These are phyloP conservation scores for Cyprinodon brontotheroides DNA, from an alignment of 2,113 vertebrate genomes.

Conservation along the genomic window DNA sequence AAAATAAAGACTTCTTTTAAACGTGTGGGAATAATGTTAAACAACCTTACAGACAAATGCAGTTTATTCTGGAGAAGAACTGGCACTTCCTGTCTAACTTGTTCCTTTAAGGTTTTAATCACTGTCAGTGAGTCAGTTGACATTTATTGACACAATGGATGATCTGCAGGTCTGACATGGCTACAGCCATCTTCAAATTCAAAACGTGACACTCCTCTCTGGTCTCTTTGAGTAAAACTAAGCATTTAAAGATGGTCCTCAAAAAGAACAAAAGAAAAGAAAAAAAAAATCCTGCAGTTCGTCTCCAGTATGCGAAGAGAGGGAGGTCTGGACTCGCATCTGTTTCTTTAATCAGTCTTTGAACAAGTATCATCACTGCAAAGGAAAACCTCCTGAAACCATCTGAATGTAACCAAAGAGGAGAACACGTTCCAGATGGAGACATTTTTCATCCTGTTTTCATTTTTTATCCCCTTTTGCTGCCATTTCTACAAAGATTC, in stretches of 20 bases:
- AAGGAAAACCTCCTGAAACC: constrained; percentile 29
- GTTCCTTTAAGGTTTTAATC: constrained; percentile 44
- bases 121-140: constrained; percentile 45
- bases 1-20: neutral
- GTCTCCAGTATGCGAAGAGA: constrained; percentile 16
- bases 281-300: neutral
- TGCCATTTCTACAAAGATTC: constrained; percentile 27
- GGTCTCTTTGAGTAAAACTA: constrained; percentile 25
- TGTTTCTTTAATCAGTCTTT: constrained; percentile 61
- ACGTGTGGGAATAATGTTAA: constrained; percentile 41
- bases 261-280: neutral
- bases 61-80: constrained; percentile 58
- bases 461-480: constrained; percentile 1
- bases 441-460: constrained; percentile 33
- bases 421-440: constrained; percentile 59
- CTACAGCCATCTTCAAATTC: constrained; percentile 51
- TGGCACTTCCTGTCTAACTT: constrained; percentile 53
- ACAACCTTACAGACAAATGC: constrained; percentile 45
- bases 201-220: constrained; percentile 37
- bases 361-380: constrained; percentile 44
- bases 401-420: constrained; percentile 29
- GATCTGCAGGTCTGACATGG: constrained; percentile 56
- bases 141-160: constrained; percentile 61
- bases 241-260: constrained; percentile 19
- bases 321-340: constrained; percentile 52